phyloP scores from a whole-genome alignment of 1,140 invertebrate genomes.

The Apis cerana region DNA sequence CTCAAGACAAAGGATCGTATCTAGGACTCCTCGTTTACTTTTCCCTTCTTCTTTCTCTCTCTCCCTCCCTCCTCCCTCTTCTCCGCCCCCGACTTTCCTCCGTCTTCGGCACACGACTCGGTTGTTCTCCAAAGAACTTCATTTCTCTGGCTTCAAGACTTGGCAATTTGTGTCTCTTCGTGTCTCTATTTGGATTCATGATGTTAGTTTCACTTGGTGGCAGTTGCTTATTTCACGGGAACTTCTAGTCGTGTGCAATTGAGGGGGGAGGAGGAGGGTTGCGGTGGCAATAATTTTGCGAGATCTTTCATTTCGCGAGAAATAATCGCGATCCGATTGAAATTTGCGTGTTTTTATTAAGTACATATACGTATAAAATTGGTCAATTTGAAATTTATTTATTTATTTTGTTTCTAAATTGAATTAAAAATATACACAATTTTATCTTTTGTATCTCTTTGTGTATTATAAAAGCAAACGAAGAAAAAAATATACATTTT shows the following conservation, averaged over 20 bases:
- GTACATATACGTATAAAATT: too few relatives aligned
- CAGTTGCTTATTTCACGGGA: neutral
- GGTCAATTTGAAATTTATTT: too few relatives aligned
- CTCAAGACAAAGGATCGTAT: conserved; percentile 48
- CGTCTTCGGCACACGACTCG: neutral
- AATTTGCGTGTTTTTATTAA: too few relatives aligned
- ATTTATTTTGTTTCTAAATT: neutral
- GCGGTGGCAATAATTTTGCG: neutral
- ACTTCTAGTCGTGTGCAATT: neutral
- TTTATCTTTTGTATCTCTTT: too few relatives aligned
- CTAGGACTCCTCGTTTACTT: conserved; percentile 45
- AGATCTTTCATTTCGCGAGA: neutral
- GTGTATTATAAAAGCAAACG: too few relatives aligned
- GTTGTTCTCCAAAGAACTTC: conserved; percentile 41
- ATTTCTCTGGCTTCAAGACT: conserved; percentile 23
- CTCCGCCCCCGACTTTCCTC: too few relatives aligned
- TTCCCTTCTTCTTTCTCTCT: neutral
- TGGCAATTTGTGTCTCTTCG: conserved; percentile 5
- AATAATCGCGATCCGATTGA: neutral
- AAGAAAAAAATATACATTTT: too few relatives aligned
- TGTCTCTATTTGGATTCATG: neutral
- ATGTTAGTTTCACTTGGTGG: neutral
- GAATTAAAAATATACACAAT: too few relatives aligned
- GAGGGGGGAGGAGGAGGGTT: neutral
- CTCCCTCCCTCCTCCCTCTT: neutral